Evolutionary conservation across 2,888 invertebrate genomes (phyloP).

Genomic region (Bhutanitis thaidina): DNA sequence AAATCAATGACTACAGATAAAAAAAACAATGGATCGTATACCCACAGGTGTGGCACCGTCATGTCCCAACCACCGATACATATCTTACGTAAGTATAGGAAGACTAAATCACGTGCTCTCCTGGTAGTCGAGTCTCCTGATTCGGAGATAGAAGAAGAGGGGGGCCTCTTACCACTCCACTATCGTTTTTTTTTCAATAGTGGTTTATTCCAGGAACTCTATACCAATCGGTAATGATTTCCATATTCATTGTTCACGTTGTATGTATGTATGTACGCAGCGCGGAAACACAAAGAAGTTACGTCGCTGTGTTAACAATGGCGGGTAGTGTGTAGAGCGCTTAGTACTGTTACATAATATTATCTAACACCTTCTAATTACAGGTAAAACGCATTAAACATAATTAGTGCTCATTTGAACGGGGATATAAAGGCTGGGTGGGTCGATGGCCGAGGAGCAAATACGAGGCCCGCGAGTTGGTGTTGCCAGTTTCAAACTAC

Average conservation of each 20-base stretch:
- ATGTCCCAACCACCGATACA: too few relatives aligned
- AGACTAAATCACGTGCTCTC: too few relatives aligned
- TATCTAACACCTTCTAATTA: constrained; percentile 74
- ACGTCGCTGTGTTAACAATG: not conserved
- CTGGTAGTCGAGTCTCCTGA: too few relatives aligned
- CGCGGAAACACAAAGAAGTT: not conserved
- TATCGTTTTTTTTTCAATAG: too few relatives aligned
- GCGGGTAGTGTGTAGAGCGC: constrained; percentile 31
- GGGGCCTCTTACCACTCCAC: too few relatives aligned
- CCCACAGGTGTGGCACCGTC: too few relatives aligned
- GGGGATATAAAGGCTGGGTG: constrained; percentile 57
- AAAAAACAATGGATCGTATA: too few relatives aligned
- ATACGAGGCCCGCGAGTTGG: constrained; percentile 42
- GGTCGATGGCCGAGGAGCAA: constrained; percentile 55
- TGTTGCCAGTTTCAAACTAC: not conserved
- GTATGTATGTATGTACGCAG: not conserved
- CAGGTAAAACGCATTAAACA: constrained; percentile 72
- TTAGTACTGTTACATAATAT: constrained; percentile 66
- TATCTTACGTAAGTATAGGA: too few relatives aligned
- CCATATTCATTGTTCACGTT: not conserved
- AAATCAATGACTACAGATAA: too few relatives aligned
- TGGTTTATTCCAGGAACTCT: not conserved
- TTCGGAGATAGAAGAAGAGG: too few relatives aligned
- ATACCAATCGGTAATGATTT: not conserved
- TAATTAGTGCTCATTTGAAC: constrained; percentile 71